phyloP scores from a whole-genome alignment of 2,113 vertebrate species.

The Brachyhypopomus occidentalis region DNA sequence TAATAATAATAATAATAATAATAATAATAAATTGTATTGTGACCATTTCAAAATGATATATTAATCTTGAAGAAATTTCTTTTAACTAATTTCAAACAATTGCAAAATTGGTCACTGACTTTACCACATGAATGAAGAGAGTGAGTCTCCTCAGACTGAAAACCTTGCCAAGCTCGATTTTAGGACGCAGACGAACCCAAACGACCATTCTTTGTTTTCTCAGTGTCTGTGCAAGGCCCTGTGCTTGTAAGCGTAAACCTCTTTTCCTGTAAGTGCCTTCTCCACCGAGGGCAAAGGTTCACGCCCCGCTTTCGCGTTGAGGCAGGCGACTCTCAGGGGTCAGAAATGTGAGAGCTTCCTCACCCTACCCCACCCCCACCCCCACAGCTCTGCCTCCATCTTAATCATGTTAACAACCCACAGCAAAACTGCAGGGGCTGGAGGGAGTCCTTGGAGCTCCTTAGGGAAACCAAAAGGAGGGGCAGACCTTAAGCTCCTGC shows the following conservation, averaged over 20 bases:
- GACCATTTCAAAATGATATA: too few relatives aligned
- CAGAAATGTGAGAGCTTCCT: constrained; percentile 34
- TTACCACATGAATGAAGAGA: not conserved
- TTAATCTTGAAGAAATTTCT: not conserved
- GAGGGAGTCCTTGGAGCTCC: constrained; percentile 20
- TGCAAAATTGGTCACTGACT: not conserved
- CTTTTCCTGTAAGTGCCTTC: constrained; percentile 55
- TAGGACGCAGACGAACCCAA: not conserved
- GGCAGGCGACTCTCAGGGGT: constrained; percentile 33
- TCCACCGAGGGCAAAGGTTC: constrained; percentile 61
- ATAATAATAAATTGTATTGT: not conserved
- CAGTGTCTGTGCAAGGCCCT: constrained; percentile 4
- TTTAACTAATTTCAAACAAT: not conserved
- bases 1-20: constrained; percentile 1
- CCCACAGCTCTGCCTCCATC: constrained; percentile 15
- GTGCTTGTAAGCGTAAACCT: constrained; percentile 65
- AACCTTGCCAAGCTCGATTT: not conserved
- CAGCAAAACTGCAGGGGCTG: constrained; percentile 8
- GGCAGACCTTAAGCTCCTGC: constrained; percentile 15
- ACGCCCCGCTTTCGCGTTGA: constrained; percentile 45
- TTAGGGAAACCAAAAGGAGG: not conserved
- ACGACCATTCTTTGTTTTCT: constrained; percentile 30
- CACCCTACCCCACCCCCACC: constrained; percentile 1
- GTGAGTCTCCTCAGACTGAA: not conserved
- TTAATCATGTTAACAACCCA: constrained; percentile 50